phyloP scores from a whole-genome alignment of 2,113 vertebrate genomes.

The Callorhinus ursinus region DNA sequence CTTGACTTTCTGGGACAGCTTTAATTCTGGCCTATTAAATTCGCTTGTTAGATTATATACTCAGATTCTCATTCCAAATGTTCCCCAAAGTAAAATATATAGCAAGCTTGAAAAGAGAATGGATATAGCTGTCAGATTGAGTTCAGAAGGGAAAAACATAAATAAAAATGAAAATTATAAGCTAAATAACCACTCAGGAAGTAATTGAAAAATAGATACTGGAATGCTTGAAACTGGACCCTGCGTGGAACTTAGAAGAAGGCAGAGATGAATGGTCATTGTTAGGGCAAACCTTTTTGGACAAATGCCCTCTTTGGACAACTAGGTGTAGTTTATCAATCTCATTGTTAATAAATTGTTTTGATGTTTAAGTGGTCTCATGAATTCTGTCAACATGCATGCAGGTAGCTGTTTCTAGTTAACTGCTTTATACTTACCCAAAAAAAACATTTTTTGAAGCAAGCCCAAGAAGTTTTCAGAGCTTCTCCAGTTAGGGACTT shows the following conservation, averaged over 20 bases:
- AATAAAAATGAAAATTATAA: conserved; percentile 42
- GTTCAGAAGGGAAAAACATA: background rate
- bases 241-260: background rate
- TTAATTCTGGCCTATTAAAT: conserved; percentile 3
- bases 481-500: background rate
- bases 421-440: background rate
- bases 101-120: conserved; percentile 12
- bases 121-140: background rate
- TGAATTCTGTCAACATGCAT: background rate
- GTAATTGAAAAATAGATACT: background rate
- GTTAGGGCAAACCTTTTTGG: background rate
- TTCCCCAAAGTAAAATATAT: background rate
- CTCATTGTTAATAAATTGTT: background rate
- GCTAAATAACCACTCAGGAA: background rate
- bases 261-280: background rate
- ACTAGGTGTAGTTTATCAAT: background rate
- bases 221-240: background rate
- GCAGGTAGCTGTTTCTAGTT: background rate
- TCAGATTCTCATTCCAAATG: conserved; percentile 28
- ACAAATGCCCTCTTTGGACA: background rate
- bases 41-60: background rate
- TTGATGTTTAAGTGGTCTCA: background rate
- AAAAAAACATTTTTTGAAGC: conserved; percentile 9
- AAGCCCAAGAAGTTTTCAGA: background rate
- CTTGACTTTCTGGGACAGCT: conserved; percentile 28